Percentiles rank a stretch among this genome's conserved stretches.
These are phyloP conservation scores for Poecilia latipinna DNA, from an alignment of 2,113 vertebrate genomes.

Conservation along the genomic window DNA sequence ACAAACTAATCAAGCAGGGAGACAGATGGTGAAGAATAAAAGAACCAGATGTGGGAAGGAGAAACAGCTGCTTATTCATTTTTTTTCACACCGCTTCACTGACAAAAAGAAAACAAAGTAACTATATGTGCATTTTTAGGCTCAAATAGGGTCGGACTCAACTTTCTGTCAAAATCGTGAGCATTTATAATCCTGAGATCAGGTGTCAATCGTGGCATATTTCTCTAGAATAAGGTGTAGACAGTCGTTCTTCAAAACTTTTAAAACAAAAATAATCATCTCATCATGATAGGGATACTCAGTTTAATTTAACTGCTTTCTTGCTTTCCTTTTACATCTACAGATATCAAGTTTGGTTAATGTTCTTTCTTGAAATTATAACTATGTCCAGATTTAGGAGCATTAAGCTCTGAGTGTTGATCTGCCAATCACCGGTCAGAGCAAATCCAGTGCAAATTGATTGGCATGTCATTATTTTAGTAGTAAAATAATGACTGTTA, in stretches of 20 bases:
- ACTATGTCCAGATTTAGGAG: too few relatives aligned
- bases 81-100: not conserved
- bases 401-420: too few relatives aligned
- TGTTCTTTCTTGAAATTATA: too few relatives aligned
- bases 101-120: not conserved
- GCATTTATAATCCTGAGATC: not conserved
- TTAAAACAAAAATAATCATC: not conserved
- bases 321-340: too few relatives aligned
- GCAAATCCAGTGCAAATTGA: too few relatives aligned
- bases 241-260: not conserved
- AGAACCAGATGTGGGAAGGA: conserved; percentile 39
- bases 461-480: too few relatives aligned
- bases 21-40: conserved; percentile 39
- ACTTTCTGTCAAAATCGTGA: not conserved
- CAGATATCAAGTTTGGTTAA: too few relatives aligned
- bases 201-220: not conserved
- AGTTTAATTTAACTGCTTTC: not conserved
- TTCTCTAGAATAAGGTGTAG: not conserved
- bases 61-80: conserved; percentile 8
- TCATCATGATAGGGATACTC: not conserved
- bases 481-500: too few relatives aligned
- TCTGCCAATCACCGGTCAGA: too few relatives aligned
- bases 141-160: not conserved
- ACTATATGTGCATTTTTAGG: not conserved
- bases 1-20: conserved; percentile 27